Evolutionary conservation across 1,140 invertebrate genomes (phyloP), one percentile per base, ranked within the genome.

Genomic region (Asbolus verrucosus): DNA sequence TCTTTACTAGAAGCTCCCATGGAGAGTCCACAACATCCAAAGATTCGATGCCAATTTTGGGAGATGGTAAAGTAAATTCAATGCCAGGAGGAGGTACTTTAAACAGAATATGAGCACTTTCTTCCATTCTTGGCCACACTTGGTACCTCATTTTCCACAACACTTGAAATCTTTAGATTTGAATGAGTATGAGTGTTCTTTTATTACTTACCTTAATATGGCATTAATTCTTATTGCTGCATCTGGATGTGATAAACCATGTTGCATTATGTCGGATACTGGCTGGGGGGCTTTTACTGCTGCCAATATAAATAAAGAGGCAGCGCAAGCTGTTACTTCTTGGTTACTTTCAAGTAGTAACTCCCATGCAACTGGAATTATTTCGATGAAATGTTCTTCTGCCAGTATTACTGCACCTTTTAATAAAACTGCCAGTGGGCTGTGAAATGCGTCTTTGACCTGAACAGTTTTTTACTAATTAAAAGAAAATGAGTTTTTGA

Each of bases 81-180:
- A 99, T 99, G 14, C 95, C 94, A 0, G 98, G 97, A 0, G 98
- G 98, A 2, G 97, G 97, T 0, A 98, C 92, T 85, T 99, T 99
- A 77, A 99, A 98, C 0, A 91, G 92, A 11, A 94, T 79, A 61
- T 98, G 95, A 2, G 97, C 97, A 16, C 93, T 92, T 80, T 99
- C 97, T 83, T 99, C 98, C 96, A 99, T 98, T 69, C 97, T 87
- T 0, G 96, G 94, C 97, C 97, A 99, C 3, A 98, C 95, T 86
- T 99, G 98, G 81, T 96, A 98, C n/a, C 98, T 86, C 73, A 94
- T 90, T 79, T 95, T 95, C 98, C 98, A 99, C 27, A 99, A 85
- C 5, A 94, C 91, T 87, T 97, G 92, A 84, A 98, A 99, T 70
- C 94, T 81, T 33, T 30, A 73, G 2, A 67, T 6, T 36, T 24